These are phyloP conservation scores for Sisor rabdophorus DNA, from an alignment of 2,113 vertebrate species.

Conservation along the genomic window DNA sequence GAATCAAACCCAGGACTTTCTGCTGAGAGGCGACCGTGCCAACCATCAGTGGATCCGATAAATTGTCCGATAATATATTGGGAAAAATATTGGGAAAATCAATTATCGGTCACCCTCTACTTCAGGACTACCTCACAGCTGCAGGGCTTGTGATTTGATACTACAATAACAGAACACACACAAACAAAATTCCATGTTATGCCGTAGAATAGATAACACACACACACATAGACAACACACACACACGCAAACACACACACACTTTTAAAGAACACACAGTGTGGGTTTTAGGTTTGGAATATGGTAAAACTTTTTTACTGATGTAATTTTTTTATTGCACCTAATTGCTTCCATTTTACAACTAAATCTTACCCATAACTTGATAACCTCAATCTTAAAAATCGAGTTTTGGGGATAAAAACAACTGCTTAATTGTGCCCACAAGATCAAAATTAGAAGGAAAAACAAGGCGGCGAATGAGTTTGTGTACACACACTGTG, in stretches of 20 bases:
- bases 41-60: too few relatives aligned
- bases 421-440: background rate
- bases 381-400: background rate
- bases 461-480: too few relatives aligned
- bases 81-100: too few relatives aligned
- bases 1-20: too few relatives aligned
- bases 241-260: background rate
- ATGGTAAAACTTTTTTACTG: background rate
- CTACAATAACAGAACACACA: background rate
- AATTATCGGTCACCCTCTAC: too few relatives aligned
- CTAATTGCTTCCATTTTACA: background rate
- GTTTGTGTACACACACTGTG: constrained; percentile 24
- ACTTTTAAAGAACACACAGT: too few relatives aligned
- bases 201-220: too few relatives aligned
- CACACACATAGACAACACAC: too few relatives aligned
- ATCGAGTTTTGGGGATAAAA: background rate
- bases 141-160: background rate
- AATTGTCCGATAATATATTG: too few relatives aligned
- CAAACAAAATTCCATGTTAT: too few relatives aligned
- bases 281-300: too few relatives aligned
- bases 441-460: background rate
- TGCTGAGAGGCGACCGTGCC: too few relatives aligned
- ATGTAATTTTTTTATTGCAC: background rate
- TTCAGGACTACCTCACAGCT: background rate
- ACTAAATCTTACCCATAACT: background rate